Conservation (phyloP, 92 coral and sea anemone species). For the Epizoanthus ramosus region DNA sequence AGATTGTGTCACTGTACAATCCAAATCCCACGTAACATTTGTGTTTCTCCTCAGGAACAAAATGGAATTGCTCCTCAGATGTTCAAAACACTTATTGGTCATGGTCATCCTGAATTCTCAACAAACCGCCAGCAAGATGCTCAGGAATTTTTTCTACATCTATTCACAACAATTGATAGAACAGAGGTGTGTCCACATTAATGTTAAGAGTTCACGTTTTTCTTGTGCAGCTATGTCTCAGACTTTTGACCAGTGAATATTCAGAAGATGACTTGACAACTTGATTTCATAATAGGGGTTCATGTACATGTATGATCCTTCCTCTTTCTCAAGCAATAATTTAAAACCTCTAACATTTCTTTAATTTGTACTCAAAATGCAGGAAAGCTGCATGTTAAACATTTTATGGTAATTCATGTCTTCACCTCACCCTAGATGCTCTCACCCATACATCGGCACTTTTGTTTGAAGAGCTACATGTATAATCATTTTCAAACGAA, state of each 20-base stretch:
- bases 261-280: too few relatives aligned
- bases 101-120: constrained; percentile 95
- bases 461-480: background rate
- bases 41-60: constrained; percentile 69
- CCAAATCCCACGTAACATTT: background rate
- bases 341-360: too few relatives aligned
- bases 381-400: too few relatives aligned
- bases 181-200: constrained; percentile 65
- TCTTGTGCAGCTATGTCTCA: background rate
- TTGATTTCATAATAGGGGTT: too few relatives aligned
- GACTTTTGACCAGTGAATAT: too few relatives aligned
- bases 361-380: too few relatives aligned
- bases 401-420: too few relatives aligned
- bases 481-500: background rate
- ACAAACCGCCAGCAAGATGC: constrained; percentile 97
- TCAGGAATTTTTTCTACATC: constrained; percentile 86
- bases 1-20: too few relatives aligned
- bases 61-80: constrained; percentile 94
- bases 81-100: constrained; percentile 95
- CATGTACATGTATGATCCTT: too few relatives aligned
- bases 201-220: background rate
- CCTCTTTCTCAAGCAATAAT: too few relatives aligned
- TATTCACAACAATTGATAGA: constrained; percentile 83
- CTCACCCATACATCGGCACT: too few relatives aligned
- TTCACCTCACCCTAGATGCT: too few relatives aligned